A percentile compares a stretch with the other conserved stretches of the same genome.
Evolutionary conservation across 1,140 invertebrate genomes (phyloP).

Genomic region (Lucilia sericata): DNA sequence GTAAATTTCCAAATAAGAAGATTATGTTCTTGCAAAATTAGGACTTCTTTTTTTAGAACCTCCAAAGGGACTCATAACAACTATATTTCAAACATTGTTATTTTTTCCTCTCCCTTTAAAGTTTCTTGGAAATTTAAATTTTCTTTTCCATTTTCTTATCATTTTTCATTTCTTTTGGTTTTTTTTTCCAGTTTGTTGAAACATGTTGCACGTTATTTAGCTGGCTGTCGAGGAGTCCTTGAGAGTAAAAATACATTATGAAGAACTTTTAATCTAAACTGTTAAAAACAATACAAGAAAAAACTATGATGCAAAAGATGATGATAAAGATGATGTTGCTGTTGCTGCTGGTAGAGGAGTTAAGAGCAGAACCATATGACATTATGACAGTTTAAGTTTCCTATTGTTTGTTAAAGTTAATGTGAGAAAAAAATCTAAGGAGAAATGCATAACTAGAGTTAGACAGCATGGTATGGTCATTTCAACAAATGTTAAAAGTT

Average conservation of each 20-base stretch:
- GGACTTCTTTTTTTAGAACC: no score
- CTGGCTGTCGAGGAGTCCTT: neutral
- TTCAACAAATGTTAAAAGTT: neutral
- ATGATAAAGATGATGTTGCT: neutral
- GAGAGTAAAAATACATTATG: neutral
- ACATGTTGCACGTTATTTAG: neutral
- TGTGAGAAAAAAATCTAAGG: neutral
- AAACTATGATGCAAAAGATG: no score
- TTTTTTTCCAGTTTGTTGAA: neutral
- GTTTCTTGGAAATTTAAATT: neutral
- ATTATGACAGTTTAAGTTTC: constrained; percentile 42
- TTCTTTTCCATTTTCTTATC: neutral
- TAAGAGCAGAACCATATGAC: constrained; percentile 11
- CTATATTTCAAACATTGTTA: neutral
- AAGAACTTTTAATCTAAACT: constrained; percentile 35
- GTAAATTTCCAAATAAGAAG: neutral
- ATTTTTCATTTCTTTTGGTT: neutral
- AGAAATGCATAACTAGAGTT: neutral
- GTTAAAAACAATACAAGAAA: constrained; percentile 17
- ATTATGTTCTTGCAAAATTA: no score
- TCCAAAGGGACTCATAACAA: no score
- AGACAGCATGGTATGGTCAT: no score
- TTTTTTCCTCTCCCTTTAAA: neutral
- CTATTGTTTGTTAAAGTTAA: neutral
- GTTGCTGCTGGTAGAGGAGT: neutral